Evolutionary conservation across 2,113 vertebrate genomes (phyloP), one percentile per base, ranked within the genome.

Genomic region (Ptilorrhoa leucosticta): DNA sequence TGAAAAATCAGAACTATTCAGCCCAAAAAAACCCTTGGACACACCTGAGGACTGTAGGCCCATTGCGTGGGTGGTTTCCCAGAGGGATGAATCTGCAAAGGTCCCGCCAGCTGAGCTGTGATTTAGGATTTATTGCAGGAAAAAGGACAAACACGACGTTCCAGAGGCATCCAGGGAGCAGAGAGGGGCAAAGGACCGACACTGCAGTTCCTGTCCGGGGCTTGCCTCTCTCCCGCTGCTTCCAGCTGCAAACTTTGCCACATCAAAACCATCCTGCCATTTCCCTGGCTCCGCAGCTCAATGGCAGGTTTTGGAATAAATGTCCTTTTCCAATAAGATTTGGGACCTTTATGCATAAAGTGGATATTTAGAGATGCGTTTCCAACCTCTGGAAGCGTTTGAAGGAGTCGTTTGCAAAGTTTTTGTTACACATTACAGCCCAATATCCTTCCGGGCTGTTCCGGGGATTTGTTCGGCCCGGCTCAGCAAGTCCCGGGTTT

Each of bases 31-130:
- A 16, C 26, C 22, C 10, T 37, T 31, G 33, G 28, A 28, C 15
- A 31, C 3, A 9, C 24, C 15, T 7, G 40, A 54, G 58, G 35
- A 8, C 16, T 13, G 24, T 0, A 21, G 18, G 28, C 10, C n/a
- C 27, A 1, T 0, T 4, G 68, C n/a, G 20, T 1, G 1, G 19
- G 53, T 2, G 45, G 13, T 30, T 26, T 37, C 8, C 45, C 3
- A 7, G 37, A 22, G 37, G 53, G 5, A 54, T 7, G 2, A 17
- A 37, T 22, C 39, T 8, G 44, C 40, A 15, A 11, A 48, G 54
- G 11, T 53, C 16, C 30, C 50, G 2, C 17, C 11, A 18, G 19
- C 53, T 33, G 44, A 33, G 30, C 10, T 4, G 19, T 2, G 2
- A 3, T 80, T 33, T n/a, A 17, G 42, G 30, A 47, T 23, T 19